phyloP scores from a whole-genome alignment of 1,140 invertebrate genomes.

The Oreohelix idahoensis region DNA sequence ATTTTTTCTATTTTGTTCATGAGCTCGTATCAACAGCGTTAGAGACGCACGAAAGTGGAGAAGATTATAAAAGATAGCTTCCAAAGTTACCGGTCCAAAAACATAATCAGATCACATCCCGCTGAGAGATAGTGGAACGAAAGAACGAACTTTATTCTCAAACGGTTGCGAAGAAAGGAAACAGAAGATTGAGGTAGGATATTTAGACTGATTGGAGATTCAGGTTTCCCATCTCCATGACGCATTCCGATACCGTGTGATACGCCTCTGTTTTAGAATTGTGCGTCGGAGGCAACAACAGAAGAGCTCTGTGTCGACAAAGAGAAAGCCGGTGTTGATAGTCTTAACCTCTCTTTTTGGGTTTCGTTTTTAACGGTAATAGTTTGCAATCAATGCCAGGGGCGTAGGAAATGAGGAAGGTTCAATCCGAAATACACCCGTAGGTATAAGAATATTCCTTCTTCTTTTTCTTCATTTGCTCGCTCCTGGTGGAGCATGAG shows the following conservation, averaged over 20 bases:
- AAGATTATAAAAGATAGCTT: background rate
- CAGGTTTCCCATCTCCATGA: background rate
- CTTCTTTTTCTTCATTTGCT: too few species aligned
- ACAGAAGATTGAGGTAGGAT: too few species aligned
- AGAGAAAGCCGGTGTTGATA: too few species aligned
- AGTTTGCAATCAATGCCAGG: too few species aligned
- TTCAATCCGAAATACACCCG: too few species aligned
- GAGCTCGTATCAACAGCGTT: background rate
- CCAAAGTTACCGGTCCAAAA: background rate
- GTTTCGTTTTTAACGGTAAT: too few species aligned
- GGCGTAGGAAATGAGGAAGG: too few species aligned
- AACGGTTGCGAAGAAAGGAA: background rate
- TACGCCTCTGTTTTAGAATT: background rate
- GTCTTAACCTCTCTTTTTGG: too few species aligned
- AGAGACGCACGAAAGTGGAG: background rate
- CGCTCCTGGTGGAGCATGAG: too few species aligned
- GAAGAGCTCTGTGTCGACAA: background rate
- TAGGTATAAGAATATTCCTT: too few species aligned
- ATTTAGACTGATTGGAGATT: background rate
- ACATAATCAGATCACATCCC: background rate
- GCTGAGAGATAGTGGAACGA: too few species aligned
- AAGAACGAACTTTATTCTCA: too few species aligned
- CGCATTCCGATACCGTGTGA: background rate
- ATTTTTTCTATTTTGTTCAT: background rate
- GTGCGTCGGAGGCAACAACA: background rate